Conservation (phyloP, 2,113 vertebrate genomes). For the Tenebrosternarchus preto region DNA sequence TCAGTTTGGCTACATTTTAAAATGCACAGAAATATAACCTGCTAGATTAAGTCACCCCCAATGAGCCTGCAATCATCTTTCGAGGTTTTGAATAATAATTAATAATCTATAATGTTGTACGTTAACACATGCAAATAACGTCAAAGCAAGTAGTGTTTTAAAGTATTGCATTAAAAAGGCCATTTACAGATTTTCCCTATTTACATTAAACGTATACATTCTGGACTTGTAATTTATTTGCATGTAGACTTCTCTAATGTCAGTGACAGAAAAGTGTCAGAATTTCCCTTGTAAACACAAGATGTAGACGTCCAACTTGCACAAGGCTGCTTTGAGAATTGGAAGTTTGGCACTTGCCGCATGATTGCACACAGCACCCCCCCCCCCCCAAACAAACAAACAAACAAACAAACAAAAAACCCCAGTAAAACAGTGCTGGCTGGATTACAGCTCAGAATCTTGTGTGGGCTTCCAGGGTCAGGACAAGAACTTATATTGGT, state of each 20-base stretch:
- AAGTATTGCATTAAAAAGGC: background rate
- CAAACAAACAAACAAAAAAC: no score
- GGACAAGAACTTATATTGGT: background rate
- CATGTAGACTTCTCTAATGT: background rate
- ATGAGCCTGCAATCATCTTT: no score
- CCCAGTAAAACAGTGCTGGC: no score
- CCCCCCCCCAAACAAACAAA: no score
- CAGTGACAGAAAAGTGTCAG: background rate
- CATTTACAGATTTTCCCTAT: background rate
- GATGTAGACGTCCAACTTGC: background rate
- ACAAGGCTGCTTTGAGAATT: background rate
- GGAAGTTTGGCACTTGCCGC: background rate
- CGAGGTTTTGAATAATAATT: no score
- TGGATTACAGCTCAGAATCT: background rate
- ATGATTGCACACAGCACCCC: background rate
- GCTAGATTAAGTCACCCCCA: no score
- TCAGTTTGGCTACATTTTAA: no score
- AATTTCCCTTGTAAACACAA: background rate
- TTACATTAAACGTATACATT: background rate
- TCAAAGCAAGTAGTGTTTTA: background rate
- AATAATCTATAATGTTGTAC: no score
- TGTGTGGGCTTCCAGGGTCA: background rate
- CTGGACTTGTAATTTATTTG: background rate
- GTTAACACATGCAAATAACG: no score
- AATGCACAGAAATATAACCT: no score